Evolutionary conservation across 2,113 vertebrate genomes (phyloP), one percentile per base, ranked within the genome.

Genomic region (Synchiropus splendidus): DNA sequence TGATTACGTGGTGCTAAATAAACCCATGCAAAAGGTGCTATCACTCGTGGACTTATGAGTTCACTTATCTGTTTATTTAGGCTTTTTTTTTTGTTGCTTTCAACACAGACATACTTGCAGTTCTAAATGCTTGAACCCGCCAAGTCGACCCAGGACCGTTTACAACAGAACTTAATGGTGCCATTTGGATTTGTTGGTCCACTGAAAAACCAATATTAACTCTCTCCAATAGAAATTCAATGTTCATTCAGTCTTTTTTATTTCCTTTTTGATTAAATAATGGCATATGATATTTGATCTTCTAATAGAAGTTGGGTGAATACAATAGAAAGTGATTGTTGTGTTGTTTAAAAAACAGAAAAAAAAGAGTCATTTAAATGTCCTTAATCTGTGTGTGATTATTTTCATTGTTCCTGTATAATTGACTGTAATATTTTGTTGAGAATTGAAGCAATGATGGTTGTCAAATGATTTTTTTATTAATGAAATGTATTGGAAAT

Each of bases 1-100:
- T 54, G 69, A 58, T 47, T 70, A 84, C 61, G 73, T 83, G 86
- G 86, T 88, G 86, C 86, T 88, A 77, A 80, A 67, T 56, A 63
- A 72, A 72, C 57, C 71, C 70, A 76, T 79, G 48, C 50, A 48
- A 57, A 75, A 67, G 86, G 86, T 88, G 86, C 86, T 88, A 87
- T 72, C 62, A 73, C 53, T 57, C 21, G 67, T 78, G 74, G 78
- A 72, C 75, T 45, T 61, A 61, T 58, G 42, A 54, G 75, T 72
- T 70, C 54, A 47, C 57, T 42, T 58, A 27, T 27, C n/a, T n/a
- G n/a, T n/a, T n/a, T n/a, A n/a, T 61, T 57, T 50, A 68, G 61
- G 63, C 72, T 77, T 51, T 70, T 27, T 27, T 27, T 27, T 27
- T n/a, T n/a, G n/a, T n/a, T 27, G 21, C 4, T 4, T 27, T 27